Conservation (phyloP, 2,113 vertebrate species). For the Rhagologus leucostigma region DNA sequence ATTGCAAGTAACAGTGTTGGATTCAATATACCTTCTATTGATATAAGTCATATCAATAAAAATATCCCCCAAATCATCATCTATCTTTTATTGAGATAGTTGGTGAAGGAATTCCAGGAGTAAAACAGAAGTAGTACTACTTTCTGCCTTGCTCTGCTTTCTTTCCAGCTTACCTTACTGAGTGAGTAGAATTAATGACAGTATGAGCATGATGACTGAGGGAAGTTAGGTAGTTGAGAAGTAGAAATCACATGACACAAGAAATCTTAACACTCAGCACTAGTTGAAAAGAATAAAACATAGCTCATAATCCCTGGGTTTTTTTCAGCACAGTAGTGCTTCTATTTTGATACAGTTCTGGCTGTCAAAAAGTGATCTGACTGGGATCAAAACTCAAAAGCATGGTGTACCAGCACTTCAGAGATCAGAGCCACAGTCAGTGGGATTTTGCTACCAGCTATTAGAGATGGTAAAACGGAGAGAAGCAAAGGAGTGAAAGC, state of each 20-base stretch:
- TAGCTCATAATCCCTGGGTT: not conserved
- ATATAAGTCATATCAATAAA: not conserved
- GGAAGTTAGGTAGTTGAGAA: not conserved
- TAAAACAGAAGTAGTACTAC: not conserved
- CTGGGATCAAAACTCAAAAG: constrained; percentile 46
- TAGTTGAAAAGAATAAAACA: not conserved
- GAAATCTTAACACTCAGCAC: not conserved
- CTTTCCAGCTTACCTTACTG: constrained; percentile 18
- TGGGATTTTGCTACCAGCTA: constrained; percentile 50
- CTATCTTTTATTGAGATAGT: not conserved
- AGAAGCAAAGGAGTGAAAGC: not conserved
- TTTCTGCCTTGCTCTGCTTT: not conserved
- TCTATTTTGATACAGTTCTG: constrained; percentile 25
- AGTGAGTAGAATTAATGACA: constrained; percentile 8
- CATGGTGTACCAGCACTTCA: constrained; percentile 13
- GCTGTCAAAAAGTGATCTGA: constrained; percentile 1
- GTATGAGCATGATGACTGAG: not conserved
- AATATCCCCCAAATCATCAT: not conserved
- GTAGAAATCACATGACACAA: not conserved
- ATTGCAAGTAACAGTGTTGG: not conserved
- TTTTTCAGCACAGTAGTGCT: not conserved
- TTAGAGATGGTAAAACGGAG: constrained; percentile 22
- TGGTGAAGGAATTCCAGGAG: not conserved
- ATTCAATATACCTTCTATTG: not conserved
- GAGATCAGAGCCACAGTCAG: constrained; percentile 47